These are phyloP conservation scores for Myathropa florea DNA, from an alignment of 2,888 invertebrate species.

Conservation along the genomic window DNA sequence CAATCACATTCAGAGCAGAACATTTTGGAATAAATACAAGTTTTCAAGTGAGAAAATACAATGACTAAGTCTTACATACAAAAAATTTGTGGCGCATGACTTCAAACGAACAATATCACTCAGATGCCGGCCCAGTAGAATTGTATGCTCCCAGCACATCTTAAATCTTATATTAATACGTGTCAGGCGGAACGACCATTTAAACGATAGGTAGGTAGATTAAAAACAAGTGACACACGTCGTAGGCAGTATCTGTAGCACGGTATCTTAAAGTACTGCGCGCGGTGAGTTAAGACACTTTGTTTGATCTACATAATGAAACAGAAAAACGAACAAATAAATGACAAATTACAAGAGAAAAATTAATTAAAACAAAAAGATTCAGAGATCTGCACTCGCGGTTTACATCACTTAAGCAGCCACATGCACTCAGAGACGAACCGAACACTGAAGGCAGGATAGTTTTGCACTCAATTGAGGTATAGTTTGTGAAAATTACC, in stretches of 20 bases:
- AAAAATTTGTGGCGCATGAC: conserved; percentile 69
- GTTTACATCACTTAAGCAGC: not conserved
- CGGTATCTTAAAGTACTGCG: not conserved
- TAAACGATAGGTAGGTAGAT: not conserved
- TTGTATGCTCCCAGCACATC: conserved; percentile 74
- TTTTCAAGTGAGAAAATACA: not conserved
- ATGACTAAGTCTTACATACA: conserved; percentile 46
- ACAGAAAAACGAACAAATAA: not conserved
- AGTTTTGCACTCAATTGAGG: conserved; percentile 50
- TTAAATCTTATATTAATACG: not conserved
- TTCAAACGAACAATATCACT: conserved; percentile 72
- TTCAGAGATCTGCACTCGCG: not conserved
- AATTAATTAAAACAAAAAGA: not conserved
- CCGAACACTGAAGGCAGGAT: conserved; percentile 7
- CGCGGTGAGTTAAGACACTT: not conserved
- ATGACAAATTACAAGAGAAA: not conserved
- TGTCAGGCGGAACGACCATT: not conserved
- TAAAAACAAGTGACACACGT: not conserved
- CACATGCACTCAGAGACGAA: not conserved
- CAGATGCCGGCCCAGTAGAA: conserved; percentile 72
- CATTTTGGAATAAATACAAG: not conserved
- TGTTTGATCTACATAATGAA: not conserved
- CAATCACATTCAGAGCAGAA: not conserved
- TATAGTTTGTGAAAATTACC: conserved; percentile 27
- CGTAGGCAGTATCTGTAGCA: not conserved